These are phyloP conservation scores for Agrilus mali DNA, from an alignment of 2,888 invertebrate species.

Conservation along the genomic window DNA sequence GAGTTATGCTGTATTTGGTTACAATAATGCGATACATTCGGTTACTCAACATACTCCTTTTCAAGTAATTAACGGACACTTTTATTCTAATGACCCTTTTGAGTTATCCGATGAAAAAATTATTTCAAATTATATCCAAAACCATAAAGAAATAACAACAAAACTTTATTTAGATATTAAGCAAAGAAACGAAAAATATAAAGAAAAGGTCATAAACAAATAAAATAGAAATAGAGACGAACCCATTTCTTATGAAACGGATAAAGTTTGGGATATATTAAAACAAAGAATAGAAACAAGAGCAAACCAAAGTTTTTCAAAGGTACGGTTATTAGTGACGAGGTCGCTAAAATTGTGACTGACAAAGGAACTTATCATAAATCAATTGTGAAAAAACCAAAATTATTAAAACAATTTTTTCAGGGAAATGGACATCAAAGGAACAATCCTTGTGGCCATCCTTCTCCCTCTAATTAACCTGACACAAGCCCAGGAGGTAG, in stretches of 20 bases:
- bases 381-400: constrained; percentile 1
- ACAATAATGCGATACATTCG: constrained; percentile 5
- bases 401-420: neutral
- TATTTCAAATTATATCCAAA: constrained; percentile 2
- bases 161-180: constrained; percentile 1
- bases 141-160: constrained; percentile 3
- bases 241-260: neutral
- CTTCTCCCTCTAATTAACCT: no score
- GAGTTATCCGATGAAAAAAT: constrained; percentile 1
- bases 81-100: neutral
- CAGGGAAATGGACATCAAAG: neutral
- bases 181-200: neutral
- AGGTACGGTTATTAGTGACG: neutral
- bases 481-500: no score
- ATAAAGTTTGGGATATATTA: neutral
- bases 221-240: constrained; percentile 3
- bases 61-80: constrained; percentile 4
- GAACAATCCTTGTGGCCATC: neutral
- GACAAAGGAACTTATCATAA: neutral
- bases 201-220: constrained; percentile 5
- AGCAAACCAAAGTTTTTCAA: constrained; percentile 2
- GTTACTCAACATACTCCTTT: constrained; percentile 4
- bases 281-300: constrained; percentile 3
- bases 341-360: neutral
- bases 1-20: constrained; percentile 4